Evolutionary conservation across 2,113 vertebrate genomes (phyloP).

Genomic region (Rhea americana): DNA sequence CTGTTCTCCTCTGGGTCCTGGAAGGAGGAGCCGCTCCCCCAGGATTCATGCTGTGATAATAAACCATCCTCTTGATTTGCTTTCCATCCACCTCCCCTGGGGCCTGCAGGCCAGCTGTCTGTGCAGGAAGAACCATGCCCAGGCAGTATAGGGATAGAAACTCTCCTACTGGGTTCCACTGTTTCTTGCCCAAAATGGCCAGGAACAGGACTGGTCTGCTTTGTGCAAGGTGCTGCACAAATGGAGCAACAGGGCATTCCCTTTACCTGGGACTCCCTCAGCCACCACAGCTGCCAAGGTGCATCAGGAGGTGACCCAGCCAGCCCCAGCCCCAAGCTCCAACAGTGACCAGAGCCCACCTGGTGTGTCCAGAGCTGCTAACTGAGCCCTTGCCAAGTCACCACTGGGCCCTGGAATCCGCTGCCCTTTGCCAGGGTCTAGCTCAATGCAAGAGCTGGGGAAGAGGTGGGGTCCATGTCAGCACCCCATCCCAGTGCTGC

Average conservation of each 20-base stretch:
- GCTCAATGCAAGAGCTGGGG: too few relatives aligned
- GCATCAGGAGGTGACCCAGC: not conserved
- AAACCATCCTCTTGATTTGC: not conserved
- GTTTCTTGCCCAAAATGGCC: not conserved
- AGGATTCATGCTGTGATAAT: not conserved
- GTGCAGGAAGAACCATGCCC: not conserved
- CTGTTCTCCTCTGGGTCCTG: not conserved
- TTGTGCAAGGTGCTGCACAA: not conserved
- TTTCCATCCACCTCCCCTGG: not conserved
- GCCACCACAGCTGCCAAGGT: rapidly evolving
- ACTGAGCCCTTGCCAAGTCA: not conserved
- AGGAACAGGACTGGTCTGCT: not conserved
- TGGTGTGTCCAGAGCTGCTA: not conserved
- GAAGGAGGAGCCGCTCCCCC: not conserved
- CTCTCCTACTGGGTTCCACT: not conserved
- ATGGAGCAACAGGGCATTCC: not conserved
- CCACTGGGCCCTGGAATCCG: not conserved
- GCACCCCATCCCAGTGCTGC: rapidly evolving
- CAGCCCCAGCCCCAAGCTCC: not conserved
- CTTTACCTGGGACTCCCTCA: not conserved
- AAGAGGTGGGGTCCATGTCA: not conserved
- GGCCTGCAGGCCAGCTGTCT: not conserved
- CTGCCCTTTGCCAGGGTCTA: too few relatives aligned
- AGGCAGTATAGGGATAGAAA: not conserved
- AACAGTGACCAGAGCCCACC: not conserved